Conservation (phyloP, 2,797 vertebrate genomes). For the Gymnocypris eckloni region DNA sequence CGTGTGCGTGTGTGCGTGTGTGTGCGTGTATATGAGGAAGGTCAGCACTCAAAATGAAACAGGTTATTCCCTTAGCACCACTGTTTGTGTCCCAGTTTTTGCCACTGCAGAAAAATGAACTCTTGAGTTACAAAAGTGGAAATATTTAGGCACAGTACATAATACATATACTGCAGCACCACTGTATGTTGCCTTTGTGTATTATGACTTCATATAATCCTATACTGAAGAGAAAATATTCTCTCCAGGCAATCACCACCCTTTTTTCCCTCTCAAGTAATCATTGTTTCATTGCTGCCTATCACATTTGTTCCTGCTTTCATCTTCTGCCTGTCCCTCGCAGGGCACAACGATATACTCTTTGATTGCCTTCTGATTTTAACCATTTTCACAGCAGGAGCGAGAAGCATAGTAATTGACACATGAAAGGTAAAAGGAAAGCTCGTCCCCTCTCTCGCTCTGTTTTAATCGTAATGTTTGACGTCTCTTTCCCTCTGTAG, state of each 20-base stretch:
- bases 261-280: not conserved
- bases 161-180: not conserved
- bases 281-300: conserved; percentile 1
- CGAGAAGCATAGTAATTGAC: conserved; percentile 29
- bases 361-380: conserved; percentile 24
- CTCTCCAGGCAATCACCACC: not conserved
- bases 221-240: not conserved
- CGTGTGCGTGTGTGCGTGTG: not conserved
- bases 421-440: conserved; percentile 4
- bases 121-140: not conserved
- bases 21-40: not conserved
- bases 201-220: not conserved
- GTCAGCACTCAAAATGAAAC: conserved; percentile 19
- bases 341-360: not conserved
- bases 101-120: conserved; percentile 8
- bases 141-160: not conserved
- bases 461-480: conserved; percentile 18
- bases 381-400: conserved; percentile 27
- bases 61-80: conserved; percentile 57
- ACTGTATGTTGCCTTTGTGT: not conserved
- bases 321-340: not conserved
- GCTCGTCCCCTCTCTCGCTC: not conserved
- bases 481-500: conserved; percentile 70
- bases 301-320: not conserved
- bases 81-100: conserved; percentile 52